Conservation (phyloP, 1,140 invertebrate genomes). For the Trichogramma pretiosum region DNA sequence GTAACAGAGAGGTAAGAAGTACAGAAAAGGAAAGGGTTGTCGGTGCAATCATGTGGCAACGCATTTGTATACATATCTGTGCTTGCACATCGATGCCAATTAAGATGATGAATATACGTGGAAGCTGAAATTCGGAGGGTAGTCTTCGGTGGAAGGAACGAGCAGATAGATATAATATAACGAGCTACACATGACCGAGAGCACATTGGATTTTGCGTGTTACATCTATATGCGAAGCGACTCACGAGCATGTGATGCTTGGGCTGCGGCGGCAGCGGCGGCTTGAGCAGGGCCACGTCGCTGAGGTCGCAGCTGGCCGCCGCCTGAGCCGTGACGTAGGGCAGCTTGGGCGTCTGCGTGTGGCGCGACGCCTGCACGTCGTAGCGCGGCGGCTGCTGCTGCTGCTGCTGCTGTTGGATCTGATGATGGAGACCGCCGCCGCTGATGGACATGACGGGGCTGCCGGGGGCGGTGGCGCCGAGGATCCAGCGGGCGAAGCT, state of each 20-base stretch:
- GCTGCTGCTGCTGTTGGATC: conserved; percentile 24
- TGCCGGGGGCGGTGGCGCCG: conserved; percentile 42
- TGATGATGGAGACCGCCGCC: conserved; percentile 26
- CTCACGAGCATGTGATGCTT: conserved; percentile 30
- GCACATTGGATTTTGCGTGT: too few relatives aligned
- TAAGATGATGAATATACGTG: too few relatives aligned
- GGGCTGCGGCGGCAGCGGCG: conserved; percentile 39
- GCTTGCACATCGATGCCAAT: too few relatives aligned
- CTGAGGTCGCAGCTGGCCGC: conserved; percentile 30
- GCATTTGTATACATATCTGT: too few relatives aligned
- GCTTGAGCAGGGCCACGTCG: conserved; percentile 45
- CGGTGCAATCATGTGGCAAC: too few relatives aligned
- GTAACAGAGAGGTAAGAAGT: too few relatives aligned
- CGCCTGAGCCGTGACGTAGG: background rate
- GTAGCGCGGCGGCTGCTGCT: conserved; percentile 32
- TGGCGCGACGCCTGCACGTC: background rate
- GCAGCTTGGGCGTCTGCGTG: background rate
- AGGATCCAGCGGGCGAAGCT: conserved; percentile 55
- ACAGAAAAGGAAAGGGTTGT: too few relatives aligned
- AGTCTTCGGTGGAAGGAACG: too few relatives aligned
- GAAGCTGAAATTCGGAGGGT: too few relatives aligned
- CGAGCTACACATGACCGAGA: too few relatives aligned
- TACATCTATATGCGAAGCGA: background rate
- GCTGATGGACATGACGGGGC: conserved; percentile 22
- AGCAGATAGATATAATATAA: too few relatives aligned